Conservation (phyloP, 2,113 vertebrate species). For the Phylloscopus trochiloides region DNA sequence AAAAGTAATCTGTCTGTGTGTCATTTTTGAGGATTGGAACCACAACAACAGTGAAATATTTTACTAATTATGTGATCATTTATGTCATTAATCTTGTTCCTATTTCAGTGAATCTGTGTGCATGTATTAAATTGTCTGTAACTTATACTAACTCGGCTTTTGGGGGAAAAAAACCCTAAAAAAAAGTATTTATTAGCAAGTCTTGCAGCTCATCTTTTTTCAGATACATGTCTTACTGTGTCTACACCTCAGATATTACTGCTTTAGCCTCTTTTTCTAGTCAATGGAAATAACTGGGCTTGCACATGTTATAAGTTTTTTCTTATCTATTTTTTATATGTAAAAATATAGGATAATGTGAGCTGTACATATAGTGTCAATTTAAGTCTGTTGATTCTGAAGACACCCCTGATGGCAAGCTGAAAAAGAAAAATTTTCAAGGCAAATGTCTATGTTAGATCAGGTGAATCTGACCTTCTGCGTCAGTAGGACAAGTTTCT, state of each 20-base stretch:
- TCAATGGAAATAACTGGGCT: background rate
- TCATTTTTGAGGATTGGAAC: background rate
- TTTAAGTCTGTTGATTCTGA: background rate
- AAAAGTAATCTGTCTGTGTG: background rate
- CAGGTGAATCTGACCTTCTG: background rate
- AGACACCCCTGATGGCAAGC: background rate
- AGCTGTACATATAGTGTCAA: fast-evolving
- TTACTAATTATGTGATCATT: background rate
- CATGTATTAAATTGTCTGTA: background rate
- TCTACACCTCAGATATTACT: background rate
- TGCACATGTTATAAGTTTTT: background rate
- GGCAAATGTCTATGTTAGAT: background rate
- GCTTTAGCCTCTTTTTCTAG: background rate
- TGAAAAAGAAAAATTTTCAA: background rate
- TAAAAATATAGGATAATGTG: background rate
- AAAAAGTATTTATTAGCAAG: background rate
- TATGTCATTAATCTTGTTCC: background rate
- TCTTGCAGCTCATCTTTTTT: background rate
- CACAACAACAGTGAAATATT: background rate
- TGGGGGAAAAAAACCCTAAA: background rate
- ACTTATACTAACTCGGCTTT: background rate
- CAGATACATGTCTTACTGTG: background rate
- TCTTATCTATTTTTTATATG: background rate
- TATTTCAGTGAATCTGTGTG: background rate
- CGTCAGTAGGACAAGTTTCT: background rate